Evolutionary conservation across 2,113 vertebrate genomes (phyloP), one percentile per base, ranked within the genome.

Genomic region (Gasterosteus nipponicus): DNA sequence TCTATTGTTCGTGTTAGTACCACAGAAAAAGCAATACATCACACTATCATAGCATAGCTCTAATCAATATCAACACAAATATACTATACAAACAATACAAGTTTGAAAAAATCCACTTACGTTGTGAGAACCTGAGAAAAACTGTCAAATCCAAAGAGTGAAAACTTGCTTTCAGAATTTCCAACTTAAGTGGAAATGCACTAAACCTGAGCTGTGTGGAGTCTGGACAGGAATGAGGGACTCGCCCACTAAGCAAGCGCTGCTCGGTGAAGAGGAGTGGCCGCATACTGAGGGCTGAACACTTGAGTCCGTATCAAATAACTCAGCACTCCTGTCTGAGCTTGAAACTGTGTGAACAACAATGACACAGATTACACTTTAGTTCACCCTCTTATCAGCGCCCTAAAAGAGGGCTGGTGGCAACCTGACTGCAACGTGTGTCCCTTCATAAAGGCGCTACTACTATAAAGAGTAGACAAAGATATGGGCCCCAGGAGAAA

Each of bases 301-400:
- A 64, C 78, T 80, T 59, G 71, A 85, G 73, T 82, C 18, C 58
- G 87, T 73, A 79, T 92, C 89, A 53, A 73, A 76, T 88, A 87
- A 87, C 91, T 59, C 66, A 11, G 69, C 59, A 11, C 73, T 82
- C 78, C 70, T 61, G 58, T 54, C 80, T 73, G 60, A 77, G 61
- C 65, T 41, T 82, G 70, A 88, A 91, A 88, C 85, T 88, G 79
- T 87, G 90, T 91, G 87, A 87, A 85, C 80, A 86, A 85, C 84
- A 87, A 85, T 77, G 82, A 66, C 61, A 71, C 63, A 63, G 56
- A 78, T 80, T 58, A 67, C 47, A 38, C 59, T 56, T 73, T 15
- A 46, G 57, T 69, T 89, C 26, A 51, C 0, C 41, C 26, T 79
- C 79, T 85, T 84, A 89, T 88, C 80, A 44, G 81, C 4, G 3